Evolutionary conservation across 2,113 vertebrate genomes (phyloP), one percentile per base, ranked within the genome.

Genomic region (Myotis yumanensis): DNA sequence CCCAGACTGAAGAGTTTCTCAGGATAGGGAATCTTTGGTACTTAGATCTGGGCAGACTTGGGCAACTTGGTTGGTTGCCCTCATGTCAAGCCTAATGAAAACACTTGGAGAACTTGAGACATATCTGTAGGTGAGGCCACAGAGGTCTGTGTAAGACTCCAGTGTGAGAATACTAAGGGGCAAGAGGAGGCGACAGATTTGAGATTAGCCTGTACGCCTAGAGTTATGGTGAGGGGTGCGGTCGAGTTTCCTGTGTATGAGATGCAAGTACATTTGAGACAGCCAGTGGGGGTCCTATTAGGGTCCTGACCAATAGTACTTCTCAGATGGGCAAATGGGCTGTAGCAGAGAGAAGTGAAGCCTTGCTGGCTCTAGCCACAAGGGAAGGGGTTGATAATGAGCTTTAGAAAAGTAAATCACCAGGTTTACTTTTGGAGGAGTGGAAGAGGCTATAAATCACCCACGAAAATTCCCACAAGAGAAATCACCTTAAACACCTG

Each of bases 251-350:
- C 72, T n/a, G 15, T 32, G n/a, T 8, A 46, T 4, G 64, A 83
- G 76, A 37, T 32, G 25, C 3, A 2, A 73, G 25, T 23, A 52
- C 15, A n/a, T 15, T 28, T 23, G 51, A 57, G 7, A 54, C 25
- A 11, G 11, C 0, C 11, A 37, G 4, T 43, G 8, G 20, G 25
- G 40, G 25, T 84, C 15, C 4, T 5, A 7, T 64, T 17, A 14
- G 28, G 48, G 25, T 20, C 1, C 8, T 64, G 25, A 57, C 46
- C 11, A 17, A 16, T n/a, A 62, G 80, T 17, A 64, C 12, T 46
- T 73, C 62, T n/a, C 62, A 32, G 17, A 43, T 6, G 15, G 17
- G 43, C 14, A 23, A 28, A 71, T 22, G 11, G 48, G 4, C 16
- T 22, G 1, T 5, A 48, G 18, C 64, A 71, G 20, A 11, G 30